Evolutionary conservation across 1,140 invertebrate genomes (phyloP), one percentile per base, ranked within the genome.

Genomic region (Ceratosolen solmsi): DNA sequence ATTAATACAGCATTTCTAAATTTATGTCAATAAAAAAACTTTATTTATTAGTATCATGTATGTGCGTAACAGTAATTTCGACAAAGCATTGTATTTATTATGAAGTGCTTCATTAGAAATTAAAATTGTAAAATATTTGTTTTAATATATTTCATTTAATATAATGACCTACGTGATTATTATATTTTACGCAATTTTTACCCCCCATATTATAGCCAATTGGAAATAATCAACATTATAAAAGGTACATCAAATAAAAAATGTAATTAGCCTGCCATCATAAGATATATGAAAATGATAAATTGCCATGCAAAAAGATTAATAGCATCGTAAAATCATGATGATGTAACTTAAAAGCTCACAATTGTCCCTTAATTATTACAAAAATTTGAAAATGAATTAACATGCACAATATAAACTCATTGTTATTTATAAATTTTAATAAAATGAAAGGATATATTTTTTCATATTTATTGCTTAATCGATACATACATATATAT

Each of bases 231-330:
- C 13, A 33, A 63, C 13, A 30, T 63, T 33, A 63, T 33, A 63
- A 63, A 63, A 63, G 17, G 1, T 63, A 25, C 22, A 7, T 38
- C 1, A 25, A n/a, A 41, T 41, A 41, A 70, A 72, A 73, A 33
- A 17, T 54, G n/a, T 73, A 76, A 76, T 63, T 60, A 63, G 15
- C 4, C 54, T 30, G 38, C 13, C 56, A 63, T n/a, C 25, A 30
- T 63, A 27, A 27, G 13, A n/a, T 76, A 41, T 60, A 46, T 77
- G 46, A 51, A 79, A 56, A 58, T 60, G 54, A 72, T 79, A n/a
- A 51, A 71, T 58, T 41, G 54, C 4, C n/a, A n/a, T n/a, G n/a
- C n/a, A 79, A 72, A 72, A 22, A 58, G 51, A 60, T 79, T 41
- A 63, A 63, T 76, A 36, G 27, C 2, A 7, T 27, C 22, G 51